These are phyloP conservation scores for Avahi laniger DNA, from an alignment of 2,797 vertebrate species.

Conservation along the genomic window DNA sequence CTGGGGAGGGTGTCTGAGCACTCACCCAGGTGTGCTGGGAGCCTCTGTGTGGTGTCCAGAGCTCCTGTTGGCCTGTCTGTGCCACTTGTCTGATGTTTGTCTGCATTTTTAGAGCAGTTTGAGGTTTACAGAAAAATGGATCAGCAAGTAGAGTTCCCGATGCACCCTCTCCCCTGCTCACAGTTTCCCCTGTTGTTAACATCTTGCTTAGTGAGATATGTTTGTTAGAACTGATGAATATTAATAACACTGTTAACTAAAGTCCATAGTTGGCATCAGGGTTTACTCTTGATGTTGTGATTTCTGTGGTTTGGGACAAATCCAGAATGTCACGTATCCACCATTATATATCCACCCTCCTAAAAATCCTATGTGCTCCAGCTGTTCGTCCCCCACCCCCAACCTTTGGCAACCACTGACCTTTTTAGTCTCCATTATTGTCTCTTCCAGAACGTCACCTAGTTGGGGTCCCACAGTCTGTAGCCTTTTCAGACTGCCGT, in stretches of 20 bases:
- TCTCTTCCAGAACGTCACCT: neutral
- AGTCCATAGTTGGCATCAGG: neutral
- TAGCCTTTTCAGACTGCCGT: neutral
- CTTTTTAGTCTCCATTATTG: neutral
- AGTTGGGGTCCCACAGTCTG: neutral
- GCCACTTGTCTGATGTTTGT: neutral
- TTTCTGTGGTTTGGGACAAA: neutral
- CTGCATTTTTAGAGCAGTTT: neutral
- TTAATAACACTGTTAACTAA: neutral
- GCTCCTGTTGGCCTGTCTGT: rapidly evolving
- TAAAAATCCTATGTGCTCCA: neutral
- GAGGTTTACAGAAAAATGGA: neutral
- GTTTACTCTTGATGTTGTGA: neutral
- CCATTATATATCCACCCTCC: neutral
- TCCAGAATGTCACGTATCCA: neutral
- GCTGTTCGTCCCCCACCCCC: neutral
- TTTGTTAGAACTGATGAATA: too few relatives aligned
- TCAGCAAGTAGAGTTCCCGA: neutral
- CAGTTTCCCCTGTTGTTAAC: neutral
- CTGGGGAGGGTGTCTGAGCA: neutral
- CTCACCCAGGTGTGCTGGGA: neutral
- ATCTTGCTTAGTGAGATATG: neutral
- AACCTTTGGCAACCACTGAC: neutral
- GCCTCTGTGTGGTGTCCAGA: neutral
- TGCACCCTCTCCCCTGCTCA: neutral